A percentile compares a stretch with the other conserved stretches of the same genome.
These are phyloP conservation scores for Drosophila engyochracea DNA, from an alignment of 2,888 invertebrate genomes.

Conservation along the genomic window DNA sequence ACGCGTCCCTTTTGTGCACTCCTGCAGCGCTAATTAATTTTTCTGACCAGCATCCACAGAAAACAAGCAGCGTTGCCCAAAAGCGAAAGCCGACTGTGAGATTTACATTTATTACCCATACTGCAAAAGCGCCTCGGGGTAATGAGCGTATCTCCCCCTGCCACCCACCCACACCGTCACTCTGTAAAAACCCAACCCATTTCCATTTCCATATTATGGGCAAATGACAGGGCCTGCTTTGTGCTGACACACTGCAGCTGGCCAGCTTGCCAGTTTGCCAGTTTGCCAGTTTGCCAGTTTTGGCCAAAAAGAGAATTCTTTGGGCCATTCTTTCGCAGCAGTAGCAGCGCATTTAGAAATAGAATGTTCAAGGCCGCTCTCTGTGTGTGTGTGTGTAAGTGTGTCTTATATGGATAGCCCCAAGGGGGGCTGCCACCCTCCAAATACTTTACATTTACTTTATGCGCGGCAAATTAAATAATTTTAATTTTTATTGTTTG, in stretches of 20 bases:
- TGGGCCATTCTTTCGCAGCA: constrained; percentile 3
- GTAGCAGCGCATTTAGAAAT: constrained; percentile 22
- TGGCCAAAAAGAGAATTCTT: constrained; percentile 17
- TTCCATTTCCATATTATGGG: constrained; percentile 2
- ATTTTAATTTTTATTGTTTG: constrained; percentile 82
- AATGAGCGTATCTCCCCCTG: constrained; percentile 54
- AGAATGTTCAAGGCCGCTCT: constrained; percentile 57
- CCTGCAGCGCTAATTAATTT: constrained; percentile 81
- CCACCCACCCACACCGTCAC: neutral
- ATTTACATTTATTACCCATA: constrained; percentile 79
- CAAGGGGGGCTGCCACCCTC: constrained; percentile 46
- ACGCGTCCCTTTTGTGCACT: constrained; percentile 62
- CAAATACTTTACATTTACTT: constrained; percentile 67
- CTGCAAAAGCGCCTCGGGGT: constrained; percentile 56
- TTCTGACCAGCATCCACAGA: constrained; percentile 68
- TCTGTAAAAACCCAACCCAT: neutral
- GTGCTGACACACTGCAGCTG: constrained; percentile 50
- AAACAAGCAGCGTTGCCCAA: constrained; percentile 37
- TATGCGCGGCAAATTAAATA: constrained; percentile 82
- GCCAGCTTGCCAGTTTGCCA: constrained; percentile 11
- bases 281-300: neutral
- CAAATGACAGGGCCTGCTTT: constrained; percentile 33
- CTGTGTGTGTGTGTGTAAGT: constrained; percentile 39
- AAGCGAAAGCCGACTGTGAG: constrained; percentile 50
- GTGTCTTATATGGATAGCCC: constrained; percentile 37